Evolutionary conservation across 2,113 vertebrate species (phyloP).

Genomic region (Copsychus sechellarum): DNA sequence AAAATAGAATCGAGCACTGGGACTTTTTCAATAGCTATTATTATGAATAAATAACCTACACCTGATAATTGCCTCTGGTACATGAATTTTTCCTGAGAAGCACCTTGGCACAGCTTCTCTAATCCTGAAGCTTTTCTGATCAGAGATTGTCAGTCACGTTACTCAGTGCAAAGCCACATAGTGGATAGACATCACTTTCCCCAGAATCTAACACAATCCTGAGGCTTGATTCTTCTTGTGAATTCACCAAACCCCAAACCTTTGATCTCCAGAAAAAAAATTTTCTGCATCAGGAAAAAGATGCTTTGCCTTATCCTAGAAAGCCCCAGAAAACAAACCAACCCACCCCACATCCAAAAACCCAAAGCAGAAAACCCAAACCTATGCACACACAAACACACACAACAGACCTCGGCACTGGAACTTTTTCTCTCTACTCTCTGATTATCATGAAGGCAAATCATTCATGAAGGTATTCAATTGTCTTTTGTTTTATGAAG

Average conservation of each 20-base stretch:
- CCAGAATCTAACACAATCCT: not conserved
- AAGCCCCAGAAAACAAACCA: not conserved
- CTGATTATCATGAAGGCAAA: not conserved
- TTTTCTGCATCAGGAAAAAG: not conserved
- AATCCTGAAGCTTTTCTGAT: not conserved
- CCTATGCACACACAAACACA: not conserved
- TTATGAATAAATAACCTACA: not conserved
- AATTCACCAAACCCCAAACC: not conserved
- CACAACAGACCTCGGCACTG: not conserved
- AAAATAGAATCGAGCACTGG: fast-evolving
- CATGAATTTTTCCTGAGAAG: not conserved
- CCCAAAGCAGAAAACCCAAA: not conserved
- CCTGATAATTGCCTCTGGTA: not conserved
- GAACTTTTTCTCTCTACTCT: not conserved
- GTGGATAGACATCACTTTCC: not conserved
- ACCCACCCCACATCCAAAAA: not conserved
- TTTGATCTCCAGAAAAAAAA: not conserved
- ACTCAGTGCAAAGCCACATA: not conserved
- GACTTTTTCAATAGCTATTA: not conserved
- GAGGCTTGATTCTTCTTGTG: not conserved
- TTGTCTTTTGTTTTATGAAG: not conserved
- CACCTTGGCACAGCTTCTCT: not conserved
- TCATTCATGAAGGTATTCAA: not conserved
- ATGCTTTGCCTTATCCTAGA: not conserved
- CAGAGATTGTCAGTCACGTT: not conserved